These are phyloP conservation scores for Sinocyclocheilus anophthalmus DNA, from an alignment of 2,113 vertebrate genomes.

Conservation along the genomic window DNA sequence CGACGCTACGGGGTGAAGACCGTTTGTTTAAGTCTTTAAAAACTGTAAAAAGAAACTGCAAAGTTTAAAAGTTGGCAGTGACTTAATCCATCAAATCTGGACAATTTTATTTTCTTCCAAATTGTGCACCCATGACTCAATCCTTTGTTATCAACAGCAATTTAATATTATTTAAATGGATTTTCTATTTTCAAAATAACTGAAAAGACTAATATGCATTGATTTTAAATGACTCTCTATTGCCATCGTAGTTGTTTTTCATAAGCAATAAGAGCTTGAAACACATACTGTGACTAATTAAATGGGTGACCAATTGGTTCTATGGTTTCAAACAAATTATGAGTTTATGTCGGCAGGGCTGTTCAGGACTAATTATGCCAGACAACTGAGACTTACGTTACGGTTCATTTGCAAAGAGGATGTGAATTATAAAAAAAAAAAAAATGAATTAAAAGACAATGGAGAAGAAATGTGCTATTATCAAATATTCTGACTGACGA, in stretches of 20 bases:
- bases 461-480: background rate
- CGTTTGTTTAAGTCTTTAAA: conserved; percentile 20
- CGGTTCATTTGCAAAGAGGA: background rate
- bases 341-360: conserved; percentile 6
- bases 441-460: background rate
- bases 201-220: background rate
- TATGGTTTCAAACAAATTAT: background rate
- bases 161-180: background rate
- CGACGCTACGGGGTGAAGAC: conserved; percentile 15
- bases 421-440: background rate
- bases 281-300: background rate
- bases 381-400: conserved; percentile 28
- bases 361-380: conserved; percentile 41
- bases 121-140: background rate
- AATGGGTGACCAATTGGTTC: conserved; percentile 17
- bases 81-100: background rate
- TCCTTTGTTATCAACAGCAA: background rate
- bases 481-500: conserved; percentile 34
- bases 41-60: conserved; percentile 6
- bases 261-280: background rate
- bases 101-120: background rate
- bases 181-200: background rate
- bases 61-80: background rate
- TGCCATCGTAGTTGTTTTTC: background rate
- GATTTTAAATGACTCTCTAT: background rate